Percentiles rank a stretch among this genome's conserved stretches.
Evolutionary conservation across 1,140 invertebrate species (phyloP).

Genomic region (Samia ricini): DNA sequence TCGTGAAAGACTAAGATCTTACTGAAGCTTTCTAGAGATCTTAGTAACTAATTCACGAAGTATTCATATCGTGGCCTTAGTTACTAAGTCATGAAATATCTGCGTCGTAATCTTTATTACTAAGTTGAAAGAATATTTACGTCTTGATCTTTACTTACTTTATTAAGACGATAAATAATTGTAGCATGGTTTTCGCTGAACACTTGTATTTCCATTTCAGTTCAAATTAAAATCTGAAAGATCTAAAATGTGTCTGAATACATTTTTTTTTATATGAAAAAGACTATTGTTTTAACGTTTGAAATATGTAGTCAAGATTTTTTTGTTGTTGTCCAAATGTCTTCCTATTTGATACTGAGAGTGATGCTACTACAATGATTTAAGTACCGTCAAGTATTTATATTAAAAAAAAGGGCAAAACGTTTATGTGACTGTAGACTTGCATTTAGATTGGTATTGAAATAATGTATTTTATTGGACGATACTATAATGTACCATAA

Average conservation of each 20-base stretch:
- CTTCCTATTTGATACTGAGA: conserved; percentile 4
- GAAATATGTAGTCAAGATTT: background rate
- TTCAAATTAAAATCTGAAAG: too few species aligned
- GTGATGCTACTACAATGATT: conserved; percentile 7
- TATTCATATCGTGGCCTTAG: background rate
- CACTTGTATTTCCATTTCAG: too few species aligned
- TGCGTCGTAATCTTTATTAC: background rate
- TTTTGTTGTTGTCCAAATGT: conserved; percentile 8
- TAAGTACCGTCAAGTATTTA: conserved; percentile 23
- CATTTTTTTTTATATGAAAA: background rate
- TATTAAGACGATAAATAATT: too few species aligned
- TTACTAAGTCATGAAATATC: background rate
- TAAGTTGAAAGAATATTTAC: too few species aligned
- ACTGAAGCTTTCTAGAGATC: too few species aligned
- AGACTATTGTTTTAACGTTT: background rate
- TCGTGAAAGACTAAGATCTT: background rate
- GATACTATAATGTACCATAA: conserved; percentile 25
- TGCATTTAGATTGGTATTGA: conserved; percentile 65
- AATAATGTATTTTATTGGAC: conserved; percentile 17
- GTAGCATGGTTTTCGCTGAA: too few species aligned
- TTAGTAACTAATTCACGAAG: background rate
- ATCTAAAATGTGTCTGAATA: background rate
- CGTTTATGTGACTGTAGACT: conserved; percentile 58
- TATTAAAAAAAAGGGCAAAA: background rate
- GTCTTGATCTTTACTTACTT: too few species aligned